Evolutionary conservation across 2,888 invertebrate species (phyloP).

Genomic region (Archaeoteleia sp.): DNA sequence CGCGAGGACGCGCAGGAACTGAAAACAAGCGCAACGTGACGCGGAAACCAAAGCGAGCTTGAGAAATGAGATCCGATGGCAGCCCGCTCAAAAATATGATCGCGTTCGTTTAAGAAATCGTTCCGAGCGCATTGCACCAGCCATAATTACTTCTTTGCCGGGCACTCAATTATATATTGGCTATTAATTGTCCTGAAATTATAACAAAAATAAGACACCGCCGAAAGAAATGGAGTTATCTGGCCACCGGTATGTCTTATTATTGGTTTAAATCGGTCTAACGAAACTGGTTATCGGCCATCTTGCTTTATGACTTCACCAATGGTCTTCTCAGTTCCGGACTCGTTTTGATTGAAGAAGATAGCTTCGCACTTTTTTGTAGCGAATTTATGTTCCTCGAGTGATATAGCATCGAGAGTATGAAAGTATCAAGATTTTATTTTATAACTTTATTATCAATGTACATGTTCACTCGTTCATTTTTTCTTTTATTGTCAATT

Average conservation of each 20-base stretch:
- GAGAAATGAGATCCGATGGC: slow-evolving; percentile 47
- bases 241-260: slow-evolving; percentile 53
- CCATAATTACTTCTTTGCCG: slow-evolving; percentile 50
- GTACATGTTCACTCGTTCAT: slow-evolving; percentile 4
- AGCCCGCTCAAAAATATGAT: slow-evolving; percentile 44
- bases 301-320: slow-evolving; percentile 54
- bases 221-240: slow-evolving; percentile 54
- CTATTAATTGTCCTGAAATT: slow-evolving; percentile 64
- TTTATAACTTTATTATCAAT: slow-evolving; percentile 21
- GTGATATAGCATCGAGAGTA: slow-evolving; percentile 6
- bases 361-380: slow-evolving; percentile 42
- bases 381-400: slow-evolving; percentile 26
- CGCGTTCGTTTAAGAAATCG: slow-evolving; percentile 50
- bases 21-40: slow-evolving; percentile 64
- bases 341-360: slow-evolving; percentile 44
- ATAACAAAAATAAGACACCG: slow-evolving; percentile 52
- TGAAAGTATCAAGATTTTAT: slow-evolving; percentile 17
- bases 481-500: not conserved
- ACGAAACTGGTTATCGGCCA: slow-evolving; percentile 55
- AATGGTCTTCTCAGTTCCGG: slow-evolving; percentile 39
- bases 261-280: slow-evolving; percentile 54
- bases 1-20: slow-evolving; percentile 58
- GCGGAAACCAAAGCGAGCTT: slow-evolving; percentile 60
- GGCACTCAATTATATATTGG: slow-evolving; percentile 59
- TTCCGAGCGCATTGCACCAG: slow-evolving; percentile 46